These are phyloP conservation scores for Octonoba sinensis DNA, from an alignment of 2,888 invertebrate genomes.

Conservation along the genomic window DNA sequence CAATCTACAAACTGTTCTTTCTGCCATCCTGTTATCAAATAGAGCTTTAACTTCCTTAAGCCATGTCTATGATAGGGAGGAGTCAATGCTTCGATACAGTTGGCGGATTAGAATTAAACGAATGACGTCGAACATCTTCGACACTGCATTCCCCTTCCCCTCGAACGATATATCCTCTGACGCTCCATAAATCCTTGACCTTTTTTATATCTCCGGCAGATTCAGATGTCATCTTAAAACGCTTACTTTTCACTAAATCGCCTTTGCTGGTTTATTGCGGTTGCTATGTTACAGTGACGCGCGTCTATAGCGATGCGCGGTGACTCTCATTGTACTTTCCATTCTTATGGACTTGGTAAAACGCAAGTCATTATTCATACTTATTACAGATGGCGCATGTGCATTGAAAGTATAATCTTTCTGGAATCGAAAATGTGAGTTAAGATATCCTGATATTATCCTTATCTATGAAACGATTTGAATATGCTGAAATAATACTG, in stretches of 20 bases:
- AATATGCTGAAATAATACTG: too few relatives aligned
- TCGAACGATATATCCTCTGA: constrained; percentile 11
- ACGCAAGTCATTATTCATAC: too few relatives aligned
- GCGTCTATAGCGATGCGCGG: too few relatives aligned
- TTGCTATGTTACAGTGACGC: constrained; percentile 1
- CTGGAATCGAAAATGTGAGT: too few relatives aligned
- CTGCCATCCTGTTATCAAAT: not conserved
- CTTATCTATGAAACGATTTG: too few relatives aligned
- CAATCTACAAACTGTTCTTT: not conserved
- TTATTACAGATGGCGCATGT: too few relatives aligned
- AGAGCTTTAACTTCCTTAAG: constrained; percentile 1
- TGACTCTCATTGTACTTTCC: too few relatives aligned
- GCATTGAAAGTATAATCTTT: too few relatives aligned
- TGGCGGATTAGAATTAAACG: constrained; percentile 29
- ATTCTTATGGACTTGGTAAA: too few relatives aligned
- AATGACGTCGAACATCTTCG: constrained; percentile 40
- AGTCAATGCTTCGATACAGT: constrained; percentile 31
- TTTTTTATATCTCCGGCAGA: constrained; percentile 22
- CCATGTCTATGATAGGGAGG: constrained; percentile 19
- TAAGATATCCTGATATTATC: too few relatives aligned
- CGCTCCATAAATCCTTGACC: constrained; percentile 50
- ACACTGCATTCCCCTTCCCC: constrained; percentile 3
- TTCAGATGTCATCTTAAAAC: not conserved
- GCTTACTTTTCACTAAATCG: not conserved
- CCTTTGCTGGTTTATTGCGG: not conserved